Conservation (phyloP, 2,113 vertebrate species). For the Sinocyclocheilus anshuiensis region DNA sequence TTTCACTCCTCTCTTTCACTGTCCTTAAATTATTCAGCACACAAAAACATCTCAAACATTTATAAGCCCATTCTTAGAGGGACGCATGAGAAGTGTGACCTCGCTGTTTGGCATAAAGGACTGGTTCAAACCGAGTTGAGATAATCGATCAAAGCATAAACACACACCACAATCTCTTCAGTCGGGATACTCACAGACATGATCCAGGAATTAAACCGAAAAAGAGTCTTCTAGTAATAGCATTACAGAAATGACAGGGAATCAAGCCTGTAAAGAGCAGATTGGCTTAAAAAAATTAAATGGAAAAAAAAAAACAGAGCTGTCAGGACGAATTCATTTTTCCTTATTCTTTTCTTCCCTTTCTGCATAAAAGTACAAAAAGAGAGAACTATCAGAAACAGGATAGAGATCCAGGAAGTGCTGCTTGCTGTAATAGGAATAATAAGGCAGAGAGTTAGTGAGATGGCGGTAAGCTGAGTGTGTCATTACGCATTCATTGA, state of each 20-base stretch:
- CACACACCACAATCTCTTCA: neutral
- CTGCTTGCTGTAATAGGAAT: slow-evolving; percentile 28
- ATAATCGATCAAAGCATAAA: slow-evolving; percentile 24
- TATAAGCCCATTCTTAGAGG: slow-evolving; percentile 28
- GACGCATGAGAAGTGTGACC: neutral
- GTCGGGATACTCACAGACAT: neutral
- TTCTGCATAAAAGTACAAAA: neutral
- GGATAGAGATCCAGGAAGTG: slow-evolving; percentile 25
- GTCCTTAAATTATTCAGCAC: slow-evolving; percentile 26
- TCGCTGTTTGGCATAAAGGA: slow-evolving; percentile 11
- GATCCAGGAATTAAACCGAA: slow-evolving; percentile 27
- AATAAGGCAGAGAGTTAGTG: slow-evolving; percentile 8
- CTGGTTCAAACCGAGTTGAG: neutral
- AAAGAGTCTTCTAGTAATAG: slow-evolving; percentile 7
- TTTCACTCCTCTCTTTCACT: neutral
- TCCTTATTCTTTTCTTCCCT: neutral
- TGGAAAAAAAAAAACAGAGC: no score
- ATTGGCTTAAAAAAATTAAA: slow-evolving; percentile 17
- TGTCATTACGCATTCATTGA: slow-evolving; percentile 46
- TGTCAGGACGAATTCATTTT: slow-evolving; percentile 24
- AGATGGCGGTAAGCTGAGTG: slow-evolving; percentile 25
- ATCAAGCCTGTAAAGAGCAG: slow-evolving; percentile 13
- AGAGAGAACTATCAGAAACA: neutral
- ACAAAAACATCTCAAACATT: slow-evolving; percentile 42
- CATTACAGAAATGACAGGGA: slow-evolving; percentile 15